Base-by-base conservation (phyloP, 2,113 vertebrate species). In the Pachycephala philippinensis region DNA sequence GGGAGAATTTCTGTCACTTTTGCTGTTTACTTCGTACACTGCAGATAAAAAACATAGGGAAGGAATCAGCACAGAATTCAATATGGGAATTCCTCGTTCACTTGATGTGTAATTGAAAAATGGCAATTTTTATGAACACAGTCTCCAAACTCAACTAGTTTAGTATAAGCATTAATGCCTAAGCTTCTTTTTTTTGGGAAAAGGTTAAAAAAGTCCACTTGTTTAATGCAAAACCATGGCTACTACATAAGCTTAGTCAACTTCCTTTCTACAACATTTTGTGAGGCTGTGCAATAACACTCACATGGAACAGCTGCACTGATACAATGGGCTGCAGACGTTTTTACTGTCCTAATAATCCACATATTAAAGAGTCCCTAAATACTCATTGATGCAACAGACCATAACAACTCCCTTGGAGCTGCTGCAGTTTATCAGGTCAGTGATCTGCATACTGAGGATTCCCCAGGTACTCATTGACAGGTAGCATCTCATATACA, bases 361-460 rank as follows among this genome's bases (percentile, higher is more conserved):
- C 91, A 91, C 94, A 78, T 90, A 89, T 96, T 96, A 90, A 94
- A 91, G 92, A 94, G 90, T 95, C 95, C 89, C 94, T 95, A 96
- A 96, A 72, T 93, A 96, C 82, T 76, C 94, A 94, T 56, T 94
- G 94, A 94, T 92, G 95, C 28, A 83, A 96, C 95, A 97, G 95
- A 96, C 85, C 95, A 90, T 93, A 96, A 97, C 93, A 96, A 89
- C 95, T 97, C 95, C 95, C 95, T 68, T 28, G 84, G 95, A 95
- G 95, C 94, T 95, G 94, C 64, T 96, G n/a, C 95, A 96, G 94
- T 95, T 95, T 96, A 94, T 97, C 94, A 97, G 96, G 95, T 97
- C 96, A 96, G 78, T 95, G 96, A 97, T 97, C 97, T 95, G 95
- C 93, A 95, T 74, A 77, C 78, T 87, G 93, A 97, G 87, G 84